Evolutionary conservation across 2,113 vertebrate genomes (phyloP).

Genomic region (Rhinoptilus africanus): DNA sequence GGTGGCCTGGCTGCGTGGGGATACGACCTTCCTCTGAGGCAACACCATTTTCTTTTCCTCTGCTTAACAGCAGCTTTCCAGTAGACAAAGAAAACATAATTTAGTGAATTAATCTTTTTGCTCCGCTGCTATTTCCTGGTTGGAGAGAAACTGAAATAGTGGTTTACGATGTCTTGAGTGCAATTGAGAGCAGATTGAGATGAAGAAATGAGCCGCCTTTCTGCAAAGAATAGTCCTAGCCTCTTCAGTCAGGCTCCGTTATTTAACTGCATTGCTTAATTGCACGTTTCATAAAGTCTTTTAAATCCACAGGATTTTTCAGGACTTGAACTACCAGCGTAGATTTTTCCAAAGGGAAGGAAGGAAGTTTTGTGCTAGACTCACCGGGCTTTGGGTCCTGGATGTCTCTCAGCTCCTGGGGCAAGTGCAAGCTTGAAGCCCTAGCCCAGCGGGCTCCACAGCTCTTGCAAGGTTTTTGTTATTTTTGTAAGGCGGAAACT

Average conservation of each 20-base stretch:
- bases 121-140: background rate
- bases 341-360: background rate
- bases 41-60: background rate
- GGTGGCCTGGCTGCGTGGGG: background rate
- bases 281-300: background rate
- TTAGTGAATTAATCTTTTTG: background rate
- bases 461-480: background rate
- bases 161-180: background rate
- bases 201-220: background rate
- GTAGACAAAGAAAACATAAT: background rate
- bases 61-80: background rate
- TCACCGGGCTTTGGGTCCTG: background rate
- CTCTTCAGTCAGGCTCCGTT: background rate
- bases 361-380: background rate
- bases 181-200: background rate
- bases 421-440: too few species aligned
- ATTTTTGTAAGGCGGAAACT: background rate
- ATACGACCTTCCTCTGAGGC: fast-evolving
- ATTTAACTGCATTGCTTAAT: background rate
- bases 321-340: background rate
- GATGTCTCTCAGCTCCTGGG: background rate
- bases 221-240: background rate
- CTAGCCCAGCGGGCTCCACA: background rate
- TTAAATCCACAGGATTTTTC: background rate
- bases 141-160: background rate